Conservation (phyloP, 2,888 invertebrate genomes). For the Neoaliturus tenellus region DNA sequence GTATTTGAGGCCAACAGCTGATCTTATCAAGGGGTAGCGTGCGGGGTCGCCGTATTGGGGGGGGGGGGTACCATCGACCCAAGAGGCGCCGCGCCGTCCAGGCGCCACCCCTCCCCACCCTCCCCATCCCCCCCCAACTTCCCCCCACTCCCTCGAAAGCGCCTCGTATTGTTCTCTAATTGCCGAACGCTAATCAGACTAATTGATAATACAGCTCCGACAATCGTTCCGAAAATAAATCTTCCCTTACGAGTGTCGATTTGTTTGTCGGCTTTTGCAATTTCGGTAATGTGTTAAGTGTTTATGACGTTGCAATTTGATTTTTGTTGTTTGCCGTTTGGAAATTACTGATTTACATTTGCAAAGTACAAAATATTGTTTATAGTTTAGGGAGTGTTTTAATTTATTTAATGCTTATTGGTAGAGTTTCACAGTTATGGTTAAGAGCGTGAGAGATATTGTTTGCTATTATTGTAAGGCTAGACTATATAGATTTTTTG, state of each 20-base stretch:
- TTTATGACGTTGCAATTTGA: no score
- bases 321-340: no score
- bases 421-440: no score
- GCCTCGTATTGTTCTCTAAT: slow-evolving; percentile 43
- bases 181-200: slow-evolving; percentile 43
- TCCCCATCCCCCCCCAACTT: neutral
- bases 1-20: slow-evolving; percentile 25
- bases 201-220: slow-evolving; percentile 35
- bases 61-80: slow-evolving; percentile 22
- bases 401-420: no score
- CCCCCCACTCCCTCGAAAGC: neutral
- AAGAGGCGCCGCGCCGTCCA: slow-evolving; percentile 20
- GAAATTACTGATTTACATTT: no score
- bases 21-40: slow-evolving; percentile 21
- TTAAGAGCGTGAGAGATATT: no score
- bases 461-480: no score
- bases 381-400: no score
- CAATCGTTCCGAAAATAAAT: slow-evolving; percentile 31
- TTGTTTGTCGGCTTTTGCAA: slow-evolving; percentile 14
- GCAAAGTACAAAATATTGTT: no score
- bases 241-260: slow-evolving; percentile 14
- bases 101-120: slow-evolving; percentile 17
- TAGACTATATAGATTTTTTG: no score
- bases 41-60: neutral
- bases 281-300: slow-evolving; percentile 18